Evolutionary conservation across 2,888 invertebrate species (phyloP), one percentile per base, ranked within the genome.

Genomic region (Sminthurinus aureus): DNA sequence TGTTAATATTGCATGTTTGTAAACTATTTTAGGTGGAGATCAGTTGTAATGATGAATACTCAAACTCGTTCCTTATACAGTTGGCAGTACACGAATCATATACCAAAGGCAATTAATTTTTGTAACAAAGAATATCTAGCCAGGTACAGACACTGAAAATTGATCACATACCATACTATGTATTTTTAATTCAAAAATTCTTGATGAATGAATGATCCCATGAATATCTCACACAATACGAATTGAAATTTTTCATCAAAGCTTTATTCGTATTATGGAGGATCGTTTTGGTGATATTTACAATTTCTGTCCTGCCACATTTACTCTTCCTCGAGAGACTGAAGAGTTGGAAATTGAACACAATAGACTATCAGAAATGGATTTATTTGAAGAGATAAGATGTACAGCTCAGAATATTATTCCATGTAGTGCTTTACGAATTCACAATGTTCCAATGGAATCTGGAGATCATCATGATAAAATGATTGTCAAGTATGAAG

Each of bases 121-220:
- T 96, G 96, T 89, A 92, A 94, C 79, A 96, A 96, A 90, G 95
- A 96, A 89, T 94, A 94, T 89, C 91, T 96, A 75, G 95, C 95
- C 0, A 91, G 96, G 85, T 93, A 71, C n/a, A 71, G 1, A 8
- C 11, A 20, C 26, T 74, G 3, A n/a, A 50, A 18, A 58, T 58
- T n/a, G 9, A 71, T 20, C n/a, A n/a, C n/a, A n/a, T n/a, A n/a
- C n/a, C n/a, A n/a, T n/a, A n/a, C n/a, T n/a, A n/a, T n/a, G n/a
- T n/a, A n/a, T n/a, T n/a, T n/a, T n/a, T n/a, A n/a, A n/a, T n/a
- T n/a, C n/a, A n/a, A n/a, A 20, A 71, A 71, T 71, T 2, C 20
- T 3, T 20, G 13, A 20, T 69, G 20, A n/a, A 69, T 69, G 67
- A n/a, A 69, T 69, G 4, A 20, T 22, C 4, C 1, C 22, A 11